Evolutionary conservation across 2,113 vertebrate genomes (phyloP), one percentile per base, ranked within the genome.

Genomic region (Gnathonemus longibarbis): DNA sequence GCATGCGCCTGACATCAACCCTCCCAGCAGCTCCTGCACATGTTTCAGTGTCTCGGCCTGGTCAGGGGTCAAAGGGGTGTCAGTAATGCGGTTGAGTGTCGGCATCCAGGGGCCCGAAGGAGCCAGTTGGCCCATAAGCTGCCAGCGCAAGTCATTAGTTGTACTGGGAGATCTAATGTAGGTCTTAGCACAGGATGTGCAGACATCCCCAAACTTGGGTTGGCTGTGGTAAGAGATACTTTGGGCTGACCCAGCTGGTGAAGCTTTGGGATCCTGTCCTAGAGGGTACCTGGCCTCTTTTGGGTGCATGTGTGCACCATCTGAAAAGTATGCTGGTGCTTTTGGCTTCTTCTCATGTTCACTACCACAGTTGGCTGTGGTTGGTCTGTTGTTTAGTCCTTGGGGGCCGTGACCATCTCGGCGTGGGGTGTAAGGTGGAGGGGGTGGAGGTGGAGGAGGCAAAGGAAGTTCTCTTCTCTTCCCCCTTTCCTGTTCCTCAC

Each of bases 11-110:
- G 96, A 95, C 93, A 97, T 95, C 91, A 97, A 92, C 89, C 96
- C 96, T 91, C 96, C 96, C 91, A 97, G 93, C 66, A 96, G 95
- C 92, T 97, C 96, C 92, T 96, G 96, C 90, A 96, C 94, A 24
- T 96, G 96, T 90, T 93, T 95, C 53, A 95, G 93, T 0, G 95
- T 92, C 90, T 96, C 95, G 0, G 95, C 94, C 62, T 96, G 96
- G 91, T 91, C 90, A 0, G 94, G 15, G 1, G 92, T 92, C 90
- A 94, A 93, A 21, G 94, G 93, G 46, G 93, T 91, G 0, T 92
- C 88, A 80, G 91, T 58, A 70, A 94, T 84, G 49, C 48, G 90
- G 45, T 92, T 94, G 87, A 90, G 84, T 92, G 92, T 70, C 92
- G 92, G 15, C 91, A 90, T 91, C 93, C 94, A 48, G 94, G 93